Evolutionary conservation across 1,140 invertebrate species (phyloP), one percentile per base, ranked within the genome.

Genomic region (Streblospio benedicti): DNA sequence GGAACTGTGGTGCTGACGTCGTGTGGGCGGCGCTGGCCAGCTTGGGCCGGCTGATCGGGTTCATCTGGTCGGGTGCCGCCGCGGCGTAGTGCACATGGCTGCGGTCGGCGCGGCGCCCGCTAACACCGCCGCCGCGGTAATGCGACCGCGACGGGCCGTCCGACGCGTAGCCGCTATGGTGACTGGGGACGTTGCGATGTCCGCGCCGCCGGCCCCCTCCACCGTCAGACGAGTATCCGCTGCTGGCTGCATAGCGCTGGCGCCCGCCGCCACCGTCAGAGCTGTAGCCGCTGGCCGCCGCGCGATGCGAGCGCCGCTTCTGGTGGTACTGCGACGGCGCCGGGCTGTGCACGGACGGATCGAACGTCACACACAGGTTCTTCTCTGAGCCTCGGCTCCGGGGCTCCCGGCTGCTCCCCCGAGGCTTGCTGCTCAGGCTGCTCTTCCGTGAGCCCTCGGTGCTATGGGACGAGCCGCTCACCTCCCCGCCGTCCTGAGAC

Each of bases 401-500:
- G 31, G 20, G 14, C n/a, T 38, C 18, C 44, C 30, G 44, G 43
- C 58, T 55, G n/a, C 51, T 50, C 5, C 55, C 20, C 12, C 55
- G 55, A 1, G 43, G 28, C 4, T 30, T 18, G n/a, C 28, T 57
- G 44, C 44, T 59, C 1, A 30, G n/a, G 23, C 47, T 59, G 25
- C 57, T 59, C 38, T 50, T 47, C 14, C 57, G 27, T 41, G 52
- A 9, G 41, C 60, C 41, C 58, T 41, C 23, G 65, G 61, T 18
- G 57, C 51, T 6, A 61, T 60, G 18, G 67, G 70, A 6, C 65
- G 69, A 5, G 60, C 52, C 14, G 64, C 63, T n/a, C 44, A n/a
- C n/a, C 59, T 14, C 61, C 30, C 59, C 65, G 14, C 65, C 65
- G 16, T 72, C 68, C 41, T 66, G 63, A 28, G 81, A 81, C 28